Conservation (phyloP, 2,113 vertebrate genomes). For the Mellivora capensis region DNA sequence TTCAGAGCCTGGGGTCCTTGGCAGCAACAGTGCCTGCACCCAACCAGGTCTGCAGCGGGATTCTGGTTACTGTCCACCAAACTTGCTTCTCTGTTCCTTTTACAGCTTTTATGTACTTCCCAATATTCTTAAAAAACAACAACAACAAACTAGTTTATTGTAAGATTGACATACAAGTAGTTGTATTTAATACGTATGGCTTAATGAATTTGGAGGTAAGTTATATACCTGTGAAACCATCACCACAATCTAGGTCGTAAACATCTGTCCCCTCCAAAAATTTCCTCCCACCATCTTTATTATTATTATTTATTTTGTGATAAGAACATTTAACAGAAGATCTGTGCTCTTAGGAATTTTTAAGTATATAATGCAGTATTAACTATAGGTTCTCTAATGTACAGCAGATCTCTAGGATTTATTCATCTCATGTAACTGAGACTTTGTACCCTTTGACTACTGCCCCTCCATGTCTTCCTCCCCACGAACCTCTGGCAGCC, state of each 20-base stretch:
- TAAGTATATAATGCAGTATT: neutral
- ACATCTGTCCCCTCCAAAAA: neutral
- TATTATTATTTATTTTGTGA: neutral
- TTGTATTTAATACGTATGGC: neutral
- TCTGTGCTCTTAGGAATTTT: neutral
- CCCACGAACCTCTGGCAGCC: neutral
- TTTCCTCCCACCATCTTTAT: neutral
- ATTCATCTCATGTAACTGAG: neutral
- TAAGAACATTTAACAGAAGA: neutral
- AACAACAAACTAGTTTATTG: neutral
- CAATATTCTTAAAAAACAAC: neutral
- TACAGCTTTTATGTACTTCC: neutral
- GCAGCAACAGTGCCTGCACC: neutral
- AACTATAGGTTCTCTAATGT: neutral
- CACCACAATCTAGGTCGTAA: neutral
- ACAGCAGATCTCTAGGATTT: neutral
- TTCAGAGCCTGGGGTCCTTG: neutral
- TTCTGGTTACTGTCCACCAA: neutral
- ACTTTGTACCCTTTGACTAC: neutral
- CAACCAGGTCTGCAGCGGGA: neutral
- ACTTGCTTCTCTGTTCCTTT: neutral
- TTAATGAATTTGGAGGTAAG: neutral
- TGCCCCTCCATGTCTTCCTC: neutral
- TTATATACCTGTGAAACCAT: neutral
- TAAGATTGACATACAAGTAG: neutral